Percentiles rank a stretch among this genome's conserved stretches.
phyloP scores from a whole-genome alignment of 2,113 vertebrate genomes.

The Chlamydotis undulata region DNA sequence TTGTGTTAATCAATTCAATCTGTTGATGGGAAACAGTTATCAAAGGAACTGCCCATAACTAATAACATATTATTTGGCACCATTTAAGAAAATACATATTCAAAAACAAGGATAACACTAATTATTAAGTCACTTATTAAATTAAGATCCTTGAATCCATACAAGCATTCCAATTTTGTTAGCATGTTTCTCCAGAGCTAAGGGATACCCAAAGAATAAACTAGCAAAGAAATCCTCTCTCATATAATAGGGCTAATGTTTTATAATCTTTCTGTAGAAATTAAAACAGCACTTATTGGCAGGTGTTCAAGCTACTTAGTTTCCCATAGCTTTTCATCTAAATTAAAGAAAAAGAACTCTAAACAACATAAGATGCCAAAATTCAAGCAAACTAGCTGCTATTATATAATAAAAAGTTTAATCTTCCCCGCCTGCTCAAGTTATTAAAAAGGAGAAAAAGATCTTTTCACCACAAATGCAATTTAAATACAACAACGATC shows the following conservation, averaged over 20 bases:
- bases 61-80: neutral
- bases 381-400: constrained; percentile 28
- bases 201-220: neutral
- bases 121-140: neutral
- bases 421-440: neutral
- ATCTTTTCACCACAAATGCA: neutral
- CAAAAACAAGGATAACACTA: neutral
- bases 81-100: neutral
- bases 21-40: neutral
- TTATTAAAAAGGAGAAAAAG: neutral
- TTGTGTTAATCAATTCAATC: neutral
- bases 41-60: neutral
- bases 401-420: constrained; percentile 15
- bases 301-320: constrained; percentile 1
- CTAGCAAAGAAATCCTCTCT: neutral
- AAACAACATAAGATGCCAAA: constrained; percentile 5
- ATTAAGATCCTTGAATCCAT: neutral
- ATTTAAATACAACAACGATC: neutral
- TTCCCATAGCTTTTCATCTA: constrained; percentile 7
- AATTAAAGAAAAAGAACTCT: constrained; percentile 23
- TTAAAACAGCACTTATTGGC: constrained; percentile 10
- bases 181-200: neutral
- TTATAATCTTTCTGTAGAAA: constrained; percentile 14
- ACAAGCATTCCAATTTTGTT: neutral
- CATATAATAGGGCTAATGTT: neutral